phyloP scores from a whole-genome alignment of 2,888 invertebrate genomes.

The Andrena praecox region DNA sequence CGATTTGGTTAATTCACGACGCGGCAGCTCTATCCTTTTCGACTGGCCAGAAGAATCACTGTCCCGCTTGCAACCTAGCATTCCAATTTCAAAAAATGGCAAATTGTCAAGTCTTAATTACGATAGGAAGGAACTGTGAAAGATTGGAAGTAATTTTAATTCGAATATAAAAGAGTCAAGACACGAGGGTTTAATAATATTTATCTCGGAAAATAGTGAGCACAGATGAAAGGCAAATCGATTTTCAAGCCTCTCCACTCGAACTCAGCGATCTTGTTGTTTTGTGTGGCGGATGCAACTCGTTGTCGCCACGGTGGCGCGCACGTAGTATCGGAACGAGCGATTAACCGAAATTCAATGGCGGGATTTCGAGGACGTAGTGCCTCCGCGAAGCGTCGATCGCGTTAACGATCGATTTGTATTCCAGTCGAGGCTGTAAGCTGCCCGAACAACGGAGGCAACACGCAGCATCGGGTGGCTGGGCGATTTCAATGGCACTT shows the following conservation, averaged over 20 bases:
- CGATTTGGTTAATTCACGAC: background rate
- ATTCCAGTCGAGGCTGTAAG: conserved; percentile 37
- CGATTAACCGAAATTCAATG: conserved; percentile 50
- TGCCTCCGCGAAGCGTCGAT: conserved; percentile 35
- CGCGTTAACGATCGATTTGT: conserved; percentile 59
- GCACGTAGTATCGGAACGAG: conserved; percentile 24
- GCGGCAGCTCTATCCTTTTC: no score
- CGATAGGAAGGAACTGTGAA: no score
- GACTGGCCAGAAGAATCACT: no score
- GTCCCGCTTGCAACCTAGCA: no score
- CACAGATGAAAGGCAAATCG: no score
- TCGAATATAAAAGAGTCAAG: no score
- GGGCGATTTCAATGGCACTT: conserved; percentile 22
- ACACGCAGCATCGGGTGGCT: conserved; percentile 19
- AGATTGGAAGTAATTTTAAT: no score
- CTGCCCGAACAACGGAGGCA: conserved; percentile 34
- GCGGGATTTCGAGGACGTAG: conserved; percentile 31
- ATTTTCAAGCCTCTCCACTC: background rate
- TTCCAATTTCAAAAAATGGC: no score
- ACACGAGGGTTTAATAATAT: no score
- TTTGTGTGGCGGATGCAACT: background rate
- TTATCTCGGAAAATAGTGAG: no score
- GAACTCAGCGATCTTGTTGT: conserved; percentile 37
- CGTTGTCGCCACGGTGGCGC: conserved; percentile 9
- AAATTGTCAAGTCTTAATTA: no score